Evolutionary conservation across 2,113 vertebrate genomes (phyloP).

Genomic region (Acrocephalus arundinaceus): DNA sequence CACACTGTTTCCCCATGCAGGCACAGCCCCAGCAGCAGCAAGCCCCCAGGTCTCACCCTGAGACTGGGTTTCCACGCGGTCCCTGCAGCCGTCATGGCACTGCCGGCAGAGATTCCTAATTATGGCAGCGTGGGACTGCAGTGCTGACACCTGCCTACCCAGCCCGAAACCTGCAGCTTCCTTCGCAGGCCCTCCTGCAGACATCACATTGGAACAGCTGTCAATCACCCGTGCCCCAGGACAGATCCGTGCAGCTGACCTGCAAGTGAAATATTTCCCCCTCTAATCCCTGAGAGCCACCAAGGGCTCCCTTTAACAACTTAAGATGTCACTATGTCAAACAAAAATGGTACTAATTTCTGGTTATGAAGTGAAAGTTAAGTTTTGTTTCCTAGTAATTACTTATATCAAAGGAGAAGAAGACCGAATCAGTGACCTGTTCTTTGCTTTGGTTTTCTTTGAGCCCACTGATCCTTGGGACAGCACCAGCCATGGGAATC

Average conservation of each 20-base stretch:
- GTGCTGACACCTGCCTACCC: not conserved
- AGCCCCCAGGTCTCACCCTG: not conserved
- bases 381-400: conserved; percentile 1
- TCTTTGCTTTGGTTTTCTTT: not conserved
- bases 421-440: not conserved
- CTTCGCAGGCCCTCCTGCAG: not conserved
- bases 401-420: conserved; percentile 13
- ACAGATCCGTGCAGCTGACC: not conserved
- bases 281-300: not conserved
- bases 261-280: not conserved
- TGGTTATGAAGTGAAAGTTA: not conserved
- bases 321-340: not conserved
- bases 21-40: not conserved
- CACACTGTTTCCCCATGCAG: fast-evolving
- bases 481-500: not conserved
- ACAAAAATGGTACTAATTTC: conserved; percentile 22
- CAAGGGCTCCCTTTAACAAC: not conserved
- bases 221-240: not conserved
- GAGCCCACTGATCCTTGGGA: not conserved
- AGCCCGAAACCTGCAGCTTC: not conserved
- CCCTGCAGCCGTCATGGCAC: not conserved
- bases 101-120: not conserved
- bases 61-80: not conserved
- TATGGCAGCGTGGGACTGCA: not conserved
- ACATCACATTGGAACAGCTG: not conserved